phyloP scores from a whole-genome alignment of 2,113 vertebrate species.

The Gobio gobio region DNA sequence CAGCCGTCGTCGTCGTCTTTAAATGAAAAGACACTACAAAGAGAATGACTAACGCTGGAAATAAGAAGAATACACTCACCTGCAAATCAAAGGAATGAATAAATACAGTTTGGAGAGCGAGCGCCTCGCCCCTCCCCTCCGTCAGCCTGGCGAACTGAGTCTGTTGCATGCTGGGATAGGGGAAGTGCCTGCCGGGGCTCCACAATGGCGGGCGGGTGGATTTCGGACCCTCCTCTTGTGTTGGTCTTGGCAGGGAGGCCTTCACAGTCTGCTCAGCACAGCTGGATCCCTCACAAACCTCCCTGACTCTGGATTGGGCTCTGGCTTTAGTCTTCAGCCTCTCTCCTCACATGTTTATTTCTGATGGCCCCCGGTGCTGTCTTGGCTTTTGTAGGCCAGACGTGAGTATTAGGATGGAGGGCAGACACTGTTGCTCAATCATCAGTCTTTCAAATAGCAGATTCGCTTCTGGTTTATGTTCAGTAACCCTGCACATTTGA shows the following conservation, averaged over 20 bases:
- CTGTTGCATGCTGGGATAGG: constrained; percentile 72
- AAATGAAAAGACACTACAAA: constrained; percentile 42
- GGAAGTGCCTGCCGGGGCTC: constrained; percentile 83
- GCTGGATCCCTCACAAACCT: constrained; percentile 78
- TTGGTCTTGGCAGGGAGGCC: constrained; percentile 80
- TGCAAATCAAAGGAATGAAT: constrained; percentile 55
- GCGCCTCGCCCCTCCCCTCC: constrained; percentile 61
- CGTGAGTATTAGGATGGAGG: too few species aligned
- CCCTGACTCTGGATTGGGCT: neutral
- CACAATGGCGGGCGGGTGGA: constrained; percentile 82
- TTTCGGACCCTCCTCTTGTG: constrained; percentile 81
- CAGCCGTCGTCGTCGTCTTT: constrained; percentile 14
- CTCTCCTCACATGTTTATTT: neutral
- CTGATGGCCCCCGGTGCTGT: neutral
- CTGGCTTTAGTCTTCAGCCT: neutral
- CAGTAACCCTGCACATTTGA: neutral
- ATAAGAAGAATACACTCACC: constrained; percentile 41
- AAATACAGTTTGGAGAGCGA: constrained; percentile 53
- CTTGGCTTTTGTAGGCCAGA: neutral
- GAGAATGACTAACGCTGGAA: constrained; percentile 15
- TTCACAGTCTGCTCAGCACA: constrained; percentile 83
- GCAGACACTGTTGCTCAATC: neutral
- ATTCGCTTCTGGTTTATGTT: neutral
- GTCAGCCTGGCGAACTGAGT: constrained; percentile 75
- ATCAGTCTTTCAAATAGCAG: neutral